phyloP scores from a whole-genome alignment of 2,797 vertebrate genomes.

The Mionectes olivaceus region DNA sequence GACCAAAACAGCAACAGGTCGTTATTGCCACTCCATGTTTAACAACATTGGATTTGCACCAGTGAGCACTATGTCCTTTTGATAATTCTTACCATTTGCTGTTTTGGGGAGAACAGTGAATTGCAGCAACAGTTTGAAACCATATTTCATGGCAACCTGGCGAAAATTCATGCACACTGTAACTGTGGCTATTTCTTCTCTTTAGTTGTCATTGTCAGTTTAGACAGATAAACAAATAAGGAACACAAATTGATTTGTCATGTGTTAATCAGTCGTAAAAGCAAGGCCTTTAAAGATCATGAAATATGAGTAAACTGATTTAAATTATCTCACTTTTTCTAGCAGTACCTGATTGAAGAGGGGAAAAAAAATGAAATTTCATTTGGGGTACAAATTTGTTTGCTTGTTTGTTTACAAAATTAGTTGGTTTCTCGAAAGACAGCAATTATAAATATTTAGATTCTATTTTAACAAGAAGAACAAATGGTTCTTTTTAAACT shows the following conservation, averaged over 20 bases:
- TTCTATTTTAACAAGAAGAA: background rate
- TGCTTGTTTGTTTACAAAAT: conserved; percentile 34
- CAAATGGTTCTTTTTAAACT: conserved; percentile 32
- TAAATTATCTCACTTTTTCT: background rate
- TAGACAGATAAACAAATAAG: background rate
- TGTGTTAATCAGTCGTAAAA: background rate
- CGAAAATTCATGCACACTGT: background rate
- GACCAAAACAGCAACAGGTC: conserved; percentile 8
- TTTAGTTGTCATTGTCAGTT: background rate
- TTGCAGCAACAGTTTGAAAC: background rate
- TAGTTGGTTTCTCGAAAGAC: background rate
- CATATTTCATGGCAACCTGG: background rate
- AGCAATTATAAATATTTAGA: background rate
- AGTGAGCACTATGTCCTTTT: background rate
- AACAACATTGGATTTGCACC: background rate
- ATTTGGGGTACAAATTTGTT: background rate
- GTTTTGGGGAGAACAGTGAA: background rate
- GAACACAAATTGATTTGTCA: background rate
- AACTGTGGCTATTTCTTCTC: background rate
- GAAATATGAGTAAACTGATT: background rate
- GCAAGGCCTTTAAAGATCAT: background rate
- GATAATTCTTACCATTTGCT: background rate
- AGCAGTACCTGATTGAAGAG: background rate
- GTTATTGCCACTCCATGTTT: background rate
- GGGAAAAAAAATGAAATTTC: background rate